phyloP scores from a whole-genome alignment of 2,888 invertebrate genomes.

The Apamea crenata region DNA sequence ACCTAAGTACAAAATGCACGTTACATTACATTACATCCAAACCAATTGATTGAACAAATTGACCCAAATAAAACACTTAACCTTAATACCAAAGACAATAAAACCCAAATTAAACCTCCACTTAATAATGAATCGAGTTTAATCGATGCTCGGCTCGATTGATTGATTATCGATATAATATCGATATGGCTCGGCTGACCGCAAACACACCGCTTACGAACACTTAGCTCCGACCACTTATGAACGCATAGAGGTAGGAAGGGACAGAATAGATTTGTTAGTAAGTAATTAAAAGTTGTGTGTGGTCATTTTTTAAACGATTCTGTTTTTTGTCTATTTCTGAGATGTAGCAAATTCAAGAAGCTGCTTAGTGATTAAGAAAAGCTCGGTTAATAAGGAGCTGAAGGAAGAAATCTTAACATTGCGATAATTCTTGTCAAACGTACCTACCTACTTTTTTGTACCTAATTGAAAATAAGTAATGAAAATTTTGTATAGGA shows the following conservation, averaged over 20 bases:
- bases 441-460: background rate
- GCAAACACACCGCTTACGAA: constrained; percentile 70
- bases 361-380: background rate
- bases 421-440: background rate
- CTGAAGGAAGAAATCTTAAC: background rate
- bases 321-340: no score
- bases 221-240: constrained; percentile 68
- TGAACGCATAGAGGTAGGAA: constrained; percentile 15
- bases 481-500: background rate
- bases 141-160: constrained; percentile 62
- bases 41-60: constrained; percentile 38
- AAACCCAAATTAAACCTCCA: constrained; percentile 62
- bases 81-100: constrained; percentile 62
- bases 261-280: constrained; percentile 24
- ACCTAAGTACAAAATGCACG: no score
- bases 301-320: no score
- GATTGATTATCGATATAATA: constrained; percentile 69
- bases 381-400: background rate
- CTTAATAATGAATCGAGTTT: constrained; percentile 60
- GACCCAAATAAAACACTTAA: constrained; percentile 60
- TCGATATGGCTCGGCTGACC: constrained; percentile 63
- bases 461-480: background rate
- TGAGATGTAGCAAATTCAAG: no score
- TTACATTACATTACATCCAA: background rate
- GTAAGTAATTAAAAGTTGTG: no score